A percentile compares a stretch with the other conserved stretches of the same genome.
Conservation (phyloP, 2,113 vertebrate species). For the Ia io region DNA sequence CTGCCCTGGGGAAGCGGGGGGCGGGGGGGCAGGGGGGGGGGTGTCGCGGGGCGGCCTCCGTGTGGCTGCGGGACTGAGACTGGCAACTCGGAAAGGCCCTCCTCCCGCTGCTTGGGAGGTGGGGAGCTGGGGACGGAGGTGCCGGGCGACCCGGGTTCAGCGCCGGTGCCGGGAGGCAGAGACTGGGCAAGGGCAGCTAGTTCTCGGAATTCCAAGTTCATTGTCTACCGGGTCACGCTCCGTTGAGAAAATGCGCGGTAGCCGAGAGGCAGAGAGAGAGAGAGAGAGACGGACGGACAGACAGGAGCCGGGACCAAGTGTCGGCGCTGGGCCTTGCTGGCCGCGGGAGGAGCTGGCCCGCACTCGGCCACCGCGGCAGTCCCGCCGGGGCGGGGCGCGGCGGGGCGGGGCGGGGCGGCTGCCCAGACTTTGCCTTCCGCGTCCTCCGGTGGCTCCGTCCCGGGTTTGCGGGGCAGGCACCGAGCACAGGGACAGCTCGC, state of each 20-base stretch:
- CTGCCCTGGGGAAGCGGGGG: neutral
- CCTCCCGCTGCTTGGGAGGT: neutral
- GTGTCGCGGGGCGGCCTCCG: neutral
- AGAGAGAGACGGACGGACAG: neutral
- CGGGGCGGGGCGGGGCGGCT: neutral
- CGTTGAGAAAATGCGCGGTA: neutral
- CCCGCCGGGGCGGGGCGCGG: too few species aligned
- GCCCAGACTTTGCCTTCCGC: constrained; percentile 1
- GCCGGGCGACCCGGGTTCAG: neutral
- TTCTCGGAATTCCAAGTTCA: neutral
- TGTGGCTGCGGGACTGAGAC: neutral
- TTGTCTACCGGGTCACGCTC: neutral
- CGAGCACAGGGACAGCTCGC: neutral
- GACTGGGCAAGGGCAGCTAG: neutral
- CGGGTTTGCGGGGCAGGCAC: neutral
- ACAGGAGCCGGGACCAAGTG: neutral
- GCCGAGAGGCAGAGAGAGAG: too few species aligned
- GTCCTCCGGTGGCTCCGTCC: neutral
- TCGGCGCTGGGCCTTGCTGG: neutral
- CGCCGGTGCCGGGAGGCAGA: neutral
- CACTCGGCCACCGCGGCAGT: neutral
- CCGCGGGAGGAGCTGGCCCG: rapidly evolving
- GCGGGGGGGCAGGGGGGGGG: too few species aligned
- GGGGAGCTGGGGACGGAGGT: neutral
- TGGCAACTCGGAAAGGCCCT: neutral